Conservation (phyloP, 2,797 vertebrate species). For the Sebastes iracundus region DNA sequence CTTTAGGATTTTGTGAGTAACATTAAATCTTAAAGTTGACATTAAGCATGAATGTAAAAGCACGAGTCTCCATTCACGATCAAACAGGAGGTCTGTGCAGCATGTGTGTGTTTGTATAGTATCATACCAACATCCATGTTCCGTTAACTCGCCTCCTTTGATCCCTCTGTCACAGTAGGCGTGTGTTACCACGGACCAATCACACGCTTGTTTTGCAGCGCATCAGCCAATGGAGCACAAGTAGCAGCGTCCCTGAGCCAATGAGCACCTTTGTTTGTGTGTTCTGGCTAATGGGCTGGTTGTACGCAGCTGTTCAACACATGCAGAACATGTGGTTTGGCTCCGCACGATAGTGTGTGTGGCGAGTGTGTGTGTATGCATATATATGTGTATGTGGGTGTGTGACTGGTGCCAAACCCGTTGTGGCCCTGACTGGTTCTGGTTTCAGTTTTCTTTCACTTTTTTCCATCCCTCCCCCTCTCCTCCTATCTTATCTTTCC, state of each 20-base stretch:
- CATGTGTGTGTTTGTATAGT: conserved; percentile 24
- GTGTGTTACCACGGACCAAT: conserved; percentile 37
- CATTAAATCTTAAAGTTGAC: neutral
- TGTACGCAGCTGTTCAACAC: conserved; percentile 70
- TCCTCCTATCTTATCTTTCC: conserved; percentile 6
- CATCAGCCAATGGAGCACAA: conserved; percentile 35
- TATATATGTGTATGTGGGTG: neutral
- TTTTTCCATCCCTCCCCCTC: conserved; percentile 13
- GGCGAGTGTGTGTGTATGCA: neutral
- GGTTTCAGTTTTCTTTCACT: conserved; percentile 17
- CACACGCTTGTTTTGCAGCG: conserved; percentile 19
- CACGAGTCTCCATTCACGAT: neutral
- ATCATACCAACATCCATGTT: conserved; percentile 20
- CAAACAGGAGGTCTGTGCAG: neutral
- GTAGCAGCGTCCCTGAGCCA: conserved; percentile 35
- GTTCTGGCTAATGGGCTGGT: conserved; percentile 29
- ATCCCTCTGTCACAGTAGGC: conserved; percentile 20
- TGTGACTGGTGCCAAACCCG: conserved; percentile 18
- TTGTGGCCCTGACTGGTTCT: conserved; percentile 16
- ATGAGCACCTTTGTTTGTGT: conserved; percentile 48
- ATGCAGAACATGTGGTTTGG: conserved; percentile 72
- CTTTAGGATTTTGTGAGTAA: neutral
- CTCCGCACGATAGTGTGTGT: neutral
- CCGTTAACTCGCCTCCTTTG: conserved; percentile 27
- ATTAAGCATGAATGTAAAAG: neutral